Base-by-base conservation (phyloP, 2,888 invertebrate species). In the Leptura quadrifasciata region DNA sequence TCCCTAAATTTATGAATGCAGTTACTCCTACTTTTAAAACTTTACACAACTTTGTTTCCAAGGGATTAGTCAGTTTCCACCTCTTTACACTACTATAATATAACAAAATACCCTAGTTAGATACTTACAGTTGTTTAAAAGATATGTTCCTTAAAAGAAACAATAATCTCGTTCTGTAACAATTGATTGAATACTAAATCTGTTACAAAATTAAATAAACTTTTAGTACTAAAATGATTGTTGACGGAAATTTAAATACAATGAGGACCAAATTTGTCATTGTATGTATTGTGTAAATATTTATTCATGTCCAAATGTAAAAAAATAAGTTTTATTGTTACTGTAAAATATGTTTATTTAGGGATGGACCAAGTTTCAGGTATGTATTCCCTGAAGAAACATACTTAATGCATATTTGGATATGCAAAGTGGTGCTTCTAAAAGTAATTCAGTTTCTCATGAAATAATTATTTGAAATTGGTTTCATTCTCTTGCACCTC, bases 181-280 rank as follows among this genome's bases (percentile, higher is more conserved):
- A 39, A 31, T 39, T 39, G 10, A 39, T 10, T 39, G 12, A 39
- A 39, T 15, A 31, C 39, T 39, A 39, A 39, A 39, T 39, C 39
- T 39, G 12, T 39, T 2, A 10, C 39, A 12, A 39, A 39, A 39
- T 39, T 12, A 15, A 39, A 39, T n/a, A 47, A 47, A 15, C 4
- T 4, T 47, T n/a, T 47, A 47, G 47, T 47, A 47, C 12, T n/a
- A 47, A 47, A 47, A 39, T 15, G 12, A 47, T 47, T 47, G 47
- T 47, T 47, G 39, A 12, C 15, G 12, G 15, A 58, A 20, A 24
- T 12, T 31, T 31, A 9, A 17, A 60, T 60, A 27, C 27, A 60
- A 27, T 31, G 60, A 60, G 60, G 31, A 60, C 60, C 60, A 60
- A 60, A 60, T 27, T 57, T 60, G 60, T 60, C 31, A 60, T 60